Evolutionary conservation across 1,140 invertebrate species (phyloP).

Genomic region (Plutomurus gul): DNA sequence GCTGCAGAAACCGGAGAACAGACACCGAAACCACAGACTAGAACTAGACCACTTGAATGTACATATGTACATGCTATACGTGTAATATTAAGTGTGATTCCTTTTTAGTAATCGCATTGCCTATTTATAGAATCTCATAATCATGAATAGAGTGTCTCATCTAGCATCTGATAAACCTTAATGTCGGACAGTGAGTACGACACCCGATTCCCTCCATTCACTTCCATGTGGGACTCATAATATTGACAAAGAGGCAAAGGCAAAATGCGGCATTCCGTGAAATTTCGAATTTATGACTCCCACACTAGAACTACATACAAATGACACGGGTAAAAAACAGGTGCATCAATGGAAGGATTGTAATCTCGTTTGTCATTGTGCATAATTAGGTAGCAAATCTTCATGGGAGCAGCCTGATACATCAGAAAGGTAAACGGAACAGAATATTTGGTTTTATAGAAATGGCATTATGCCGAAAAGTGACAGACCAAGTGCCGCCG

Average conservation of each 20-base stretch:
- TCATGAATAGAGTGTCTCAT: neutral
- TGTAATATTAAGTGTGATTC: neutral
- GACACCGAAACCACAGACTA: too few species aligned
- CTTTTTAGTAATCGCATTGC: neutral
- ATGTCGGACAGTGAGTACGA: too few species aligned
- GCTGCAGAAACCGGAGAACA: too few species aligned
- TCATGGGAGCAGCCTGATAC: too few species aligned
- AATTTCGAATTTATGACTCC: neutral
- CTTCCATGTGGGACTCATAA: neutral
- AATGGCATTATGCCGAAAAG: constrained; percentile 12
- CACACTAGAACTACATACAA: neutral
- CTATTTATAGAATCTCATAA: constrained; percentile 12
- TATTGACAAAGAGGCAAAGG: neutral
- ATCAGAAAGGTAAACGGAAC: too few species aligned
- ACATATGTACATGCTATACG: too few species aligned
- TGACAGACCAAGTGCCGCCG: constrained; percentile 2
- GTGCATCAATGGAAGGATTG: neutral
- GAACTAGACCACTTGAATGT: too few species aligned
- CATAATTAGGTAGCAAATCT: too few species aligned
- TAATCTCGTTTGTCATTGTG: neutral
- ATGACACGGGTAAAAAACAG: neutral
- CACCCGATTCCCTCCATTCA: too few species aligned
- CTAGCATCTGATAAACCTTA: neutral
- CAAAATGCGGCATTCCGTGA: neutral
- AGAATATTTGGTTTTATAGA: neutral